These are phyloP conservation scores for Agapetus fuscipes DNA, from an alignment of 2,888 invertebrate species.

Conservation along the genomic window DNA sequence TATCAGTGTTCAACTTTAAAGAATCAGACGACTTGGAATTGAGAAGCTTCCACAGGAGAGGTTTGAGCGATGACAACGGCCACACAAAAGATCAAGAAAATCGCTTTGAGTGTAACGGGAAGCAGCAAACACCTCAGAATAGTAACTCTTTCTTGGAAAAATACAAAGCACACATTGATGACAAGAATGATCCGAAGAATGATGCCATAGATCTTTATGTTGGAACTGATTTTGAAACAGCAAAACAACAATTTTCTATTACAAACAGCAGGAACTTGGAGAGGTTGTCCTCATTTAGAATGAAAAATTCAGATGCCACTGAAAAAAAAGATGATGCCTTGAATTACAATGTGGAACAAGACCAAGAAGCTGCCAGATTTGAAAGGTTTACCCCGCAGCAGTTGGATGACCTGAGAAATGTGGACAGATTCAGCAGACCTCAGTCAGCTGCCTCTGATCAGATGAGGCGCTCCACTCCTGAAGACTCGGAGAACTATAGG, in stretches of 20 bases:
- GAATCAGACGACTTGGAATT: no score
- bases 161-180: constrained; percentile 12
- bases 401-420: constrained; percentile 7
- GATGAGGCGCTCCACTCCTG: constrained; percentile 6
- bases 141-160: constrained; percentile 10
- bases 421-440: constrained; percentile 14
- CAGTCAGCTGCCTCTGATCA: constrained; percentile 8
- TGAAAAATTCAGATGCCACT: constrained; percentile 8
- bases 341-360: background rate
- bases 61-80: background rate
- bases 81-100: background rate
- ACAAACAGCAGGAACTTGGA: constrained; percentile 10
- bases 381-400: constrained; percentile 9
- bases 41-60: no score
- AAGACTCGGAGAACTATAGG: constrained; percentile 11
- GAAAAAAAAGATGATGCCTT: constrained; percentile 1
- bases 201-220: no score
- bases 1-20: no score
- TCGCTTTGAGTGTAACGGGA: background rate
- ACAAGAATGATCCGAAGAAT: background rate
- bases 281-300: constrained; percentile 13
- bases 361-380: constrained; percentile 1
- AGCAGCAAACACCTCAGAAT: no score
- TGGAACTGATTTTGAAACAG: constrained; percentile 2
- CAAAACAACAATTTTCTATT: constrained; percentile 1